Evolutionary conservation across 64 coral and sea anemone species (phyloP), one percentile per base, ranked within the genome.

Genomic region (Pocillopora verrucosa): DNA sequence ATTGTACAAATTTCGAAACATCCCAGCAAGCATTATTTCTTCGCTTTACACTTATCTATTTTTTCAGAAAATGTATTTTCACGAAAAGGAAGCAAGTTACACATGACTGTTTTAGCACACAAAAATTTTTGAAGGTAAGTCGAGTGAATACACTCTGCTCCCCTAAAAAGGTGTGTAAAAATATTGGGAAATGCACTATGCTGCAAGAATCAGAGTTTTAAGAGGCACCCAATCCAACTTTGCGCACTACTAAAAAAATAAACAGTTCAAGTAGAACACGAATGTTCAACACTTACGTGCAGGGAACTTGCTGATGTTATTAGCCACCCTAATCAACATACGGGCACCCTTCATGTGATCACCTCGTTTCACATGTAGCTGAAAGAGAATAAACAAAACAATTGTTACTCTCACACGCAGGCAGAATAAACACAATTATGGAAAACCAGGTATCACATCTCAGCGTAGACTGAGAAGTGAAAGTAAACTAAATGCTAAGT

Each of bases 291-390:
- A 95, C 97, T 75, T 95, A 99, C 97, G 97, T 75, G 97, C 90
- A 86, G 97, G 97, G 37, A 99, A 99, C 76, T 99, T 99, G 97
- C 97, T 99, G 91, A 99, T 99, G 41, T 99, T 99, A 80, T 99
- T 99, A 15, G 97, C 94, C 20, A 99, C 97, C 20, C 97, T 84
- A 36, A 99, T 99, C 6, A 99, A 84, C 91, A 99, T 93, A 72
- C 97, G 91, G 77, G 97, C 97, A 57, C 97, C 97, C 85, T 99
- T 99, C 73, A 93, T 86, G 88, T 99, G 97, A 38, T 99, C 97
- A 59, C 97, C 97, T 59, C 94, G 91, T 51, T 99, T 99, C 41
- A 99, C 97, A 59, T 99, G 97, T 22, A 99, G 57, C 97, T 99
- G 73, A 65, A 88, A 86, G 1, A n/a, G 15, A 26, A 19, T 13